Conservation (phyloP, 2,888 invertebrate species). For the Chalcosyrphus nemorum region DNA sequence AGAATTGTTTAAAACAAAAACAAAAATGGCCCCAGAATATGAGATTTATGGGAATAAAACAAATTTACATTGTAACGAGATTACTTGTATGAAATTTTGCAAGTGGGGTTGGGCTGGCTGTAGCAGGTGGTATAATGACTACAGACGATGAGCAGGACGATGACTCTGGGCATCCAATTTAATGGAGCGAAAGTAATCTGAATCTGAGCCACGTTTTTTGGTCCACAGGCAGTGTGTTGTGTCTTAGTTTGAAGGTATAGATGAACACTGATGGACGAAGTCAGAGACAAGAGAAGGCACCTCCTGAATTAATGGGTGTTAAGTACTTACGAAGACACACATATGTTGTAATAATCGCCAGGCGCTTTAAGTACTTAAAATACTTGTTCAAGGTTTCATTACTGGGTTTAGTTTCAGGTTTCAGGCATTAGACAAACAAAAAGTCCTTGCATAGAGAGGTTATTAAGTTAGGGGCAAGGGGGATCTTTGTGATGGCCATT, state of each 20-base stretch:
- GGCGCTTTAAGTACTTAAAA: no score
- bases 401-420: no score
- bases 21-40: constrained; percentile 29
- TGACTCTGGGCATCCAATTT: constrained; percentile 36
- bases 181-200: constrained; percentile 41
- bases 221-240: constrained; percentile 12
- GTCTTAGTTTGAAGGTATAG: constrained; percentile 17
- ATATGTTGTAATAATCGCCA: no score
- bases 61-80: constrained; percentile 61
- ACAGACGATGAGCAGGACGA: constrained; percentile 25
- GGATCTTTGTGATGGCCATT: no score
- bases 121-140: constrained; percentile 2
- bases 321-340: no score
- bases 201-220: background rate
- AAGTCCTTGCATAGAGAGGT: no score
- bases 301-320: no score
- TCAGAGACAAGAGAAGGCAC: no score
- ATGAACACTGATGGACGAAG: background rate
- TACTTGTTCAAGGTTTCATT: no score
- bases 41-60: constrained; percentile 65
- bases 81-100: constrained; percentile 24
- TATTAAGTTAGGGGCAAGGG: no score
- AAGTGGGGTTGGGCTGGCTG: background rate
- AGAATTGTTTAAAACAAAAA: constrained; percentile 17
- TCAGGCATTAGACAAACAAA: no score